phyloP scores from a whole-genome alignment of 2,888 invertebrate genomes.

The Pachymerium ferrugineum region DNA sequence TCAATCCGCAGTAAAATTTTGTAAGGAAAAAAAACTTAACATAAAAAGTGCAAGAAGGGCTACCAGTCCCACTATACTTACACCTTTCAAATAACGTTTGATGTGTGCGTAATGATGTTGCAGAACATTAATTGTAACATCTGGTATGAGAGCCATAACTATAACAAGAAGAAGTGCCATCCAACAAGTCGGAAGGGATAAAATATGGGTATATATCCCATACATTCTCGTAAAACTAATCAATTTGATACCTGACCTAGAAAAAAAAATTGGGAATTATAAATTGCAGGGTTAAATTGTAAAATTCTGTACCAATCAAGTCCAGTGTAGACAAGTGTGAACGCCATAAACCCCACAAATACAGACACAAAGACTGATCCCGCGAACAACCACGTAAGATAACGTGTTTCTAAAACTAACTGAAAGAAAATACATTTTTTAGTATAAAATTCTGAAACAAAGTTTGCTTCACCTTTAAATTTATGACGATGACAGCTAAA shows the following conservation, averaged over 20 bases:
- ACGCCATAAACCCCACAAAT: slow-evolving; percentile 51
- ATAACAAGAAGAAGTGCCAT: slow-evolving; percentile 54
- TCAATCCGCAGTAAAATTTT: background rate
- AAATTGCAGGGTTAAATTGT: background rate
- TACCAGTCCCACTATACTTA: slow-evolving; percentile 4
- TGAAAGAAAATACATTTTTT: slow-evolving; percentile 34
- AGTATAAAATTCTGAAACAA: background rate
- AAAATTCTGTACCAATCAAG: background rate
- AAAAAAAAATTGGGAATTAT: background rate
- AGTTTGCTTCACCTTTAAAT: slow-evolving; percentile 50
- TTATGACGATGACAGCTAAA: slow-evolving; percentile 55
- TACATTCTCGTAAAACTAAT: slow-evolving; percentile 33
- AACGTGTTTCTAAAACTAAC: slow-evolving; percentile 59
- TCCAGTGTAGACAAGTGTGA: slow-evolving; percentile 57
- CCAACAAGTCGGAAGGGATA: slow-evolving; percentile 58
- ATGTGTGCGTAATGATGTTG: background rate
- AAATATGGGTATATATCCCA: slow-evolving; percentile 58
- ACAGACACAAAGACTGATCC: slow-evolving; percentile 55
- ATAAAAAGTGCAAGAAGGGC: slow-evolving; percentile 6
- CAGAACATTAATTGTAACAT: slow-evolving; percentile 45
- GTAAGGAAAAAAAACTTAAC: background rate
- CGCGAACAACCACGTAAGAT: slow-evolving; percentile 56
- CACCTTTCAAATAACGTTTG: background rate
- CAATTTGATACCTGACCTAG: background rate
- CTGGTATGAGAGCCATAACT: slow-evolving; percentile 56